These are phyloP conservation scores for Trematocara zebra DNA, from an alignment of 2,113 vertebrate genomes.

Conservation along the genomic window DNA sequence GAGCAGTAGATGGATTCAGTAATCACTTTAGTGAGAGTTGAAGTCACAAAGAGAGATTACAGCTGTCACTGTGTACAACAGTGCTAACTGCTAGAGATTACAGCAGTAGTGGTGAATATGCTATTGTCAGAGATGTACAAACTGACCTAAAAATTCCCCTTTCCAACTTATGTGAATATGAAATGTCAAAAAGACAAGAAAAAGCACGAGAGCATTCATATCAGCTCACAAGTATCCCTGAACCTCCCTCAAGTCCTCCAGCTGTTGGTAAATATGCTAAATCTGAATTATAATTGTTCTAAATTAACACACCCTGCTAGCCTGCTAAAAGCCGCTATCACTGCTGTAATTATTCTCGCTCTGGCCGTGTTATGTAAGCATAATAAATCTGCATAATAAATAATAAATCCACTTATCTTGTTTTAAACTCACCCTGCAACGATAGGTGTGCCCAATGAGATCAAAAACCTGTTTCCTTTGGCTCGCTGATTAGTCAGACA, in stretches of 20 bases:
- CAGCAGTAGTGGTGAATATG: background rate
- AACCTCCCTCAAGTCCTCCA: background rate
- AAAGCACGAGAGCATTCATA: background rate
- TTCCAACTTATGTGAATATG: background rate
- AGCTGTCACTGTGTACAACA: slow-evolving; percentile 4
- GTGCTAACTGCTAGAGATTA: slow-evolving; percentile 4
- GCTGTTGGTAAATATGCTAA: background rate
- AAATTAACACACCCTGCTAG: background rate
- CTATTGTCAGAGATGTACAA: background rate
- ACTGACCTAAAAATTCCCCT: background rate
- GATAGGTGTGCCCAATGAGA: background rate
- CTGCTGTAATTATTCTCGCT: background rate
- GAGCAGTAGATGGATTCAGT: background rate
- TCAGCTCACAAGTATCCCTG: background rate
- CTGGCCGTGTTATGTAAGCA: background rate
- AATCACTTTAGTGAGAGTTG: slow-evolving; percentile 38
- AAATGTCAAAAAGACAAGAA: background rate
- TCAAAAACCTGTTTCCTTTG: background rate
- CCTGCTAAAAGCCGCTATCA: background rate
- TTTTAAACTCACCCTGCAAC: background rate
- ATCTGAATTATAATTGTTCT: background rate
- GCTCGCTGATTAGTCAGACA: background rate
- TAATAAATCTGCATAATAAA: background rate
- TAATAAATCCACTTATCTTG: background rate
- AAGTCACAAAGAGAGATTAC: slow-evolving; percentile 45